A percentile compares a stretch with the other conserved stretches of the same genome.
phyloP scores from a whole-genome alignment of 2,888 invertebrate species.

The Escarpia spicata region DNA sequence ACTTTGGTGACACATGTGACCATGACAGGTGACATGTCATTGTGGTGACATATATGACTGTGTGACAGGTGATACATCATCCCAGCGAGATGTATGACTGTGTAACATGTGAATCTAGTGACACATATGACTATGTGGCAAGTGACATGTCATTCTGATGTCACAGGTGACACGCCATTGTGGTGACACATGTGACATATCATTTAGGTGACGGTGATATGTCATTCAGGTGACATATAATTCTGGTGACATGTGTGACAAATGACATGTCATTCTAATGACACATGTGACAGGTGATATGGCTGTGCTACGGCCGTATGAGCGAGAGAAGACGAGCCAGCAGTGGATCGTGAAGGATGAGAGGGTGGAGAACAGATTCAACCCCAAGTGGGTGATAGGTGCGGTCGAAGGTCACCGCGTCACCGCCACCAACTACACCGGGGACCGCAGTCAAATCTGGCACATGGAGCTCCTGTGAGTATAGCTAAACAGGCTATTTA shows the following conservation, averaged over 20 bases:
- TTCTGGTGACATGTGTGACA: too few species aligned
- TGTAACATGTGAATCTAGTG: too few species aligned
- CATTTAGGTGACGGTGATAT: too few species aligned
- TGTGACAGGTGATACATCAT: too few species aligned
- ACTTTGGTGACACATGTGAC: too few species aligned
- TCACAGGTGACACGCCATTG: neutral
- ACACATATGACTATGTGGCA: too few species aligned
- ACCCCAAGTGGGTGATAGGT: slow-evolving; percentile 25
- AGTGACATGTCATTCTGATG: neutral
- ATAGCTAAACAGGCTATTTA: too few species aligned
- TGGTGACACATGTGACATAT: neutral
- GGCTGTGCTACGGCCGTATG: neutral
- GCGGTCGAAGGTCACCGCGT: neutral
- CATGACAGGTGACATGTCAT: neutral
- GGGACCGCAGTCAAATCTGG: neutral
- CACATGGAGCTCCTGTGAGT: neutral
- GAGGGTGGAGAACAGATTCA: slow-evolving; percentile 27
- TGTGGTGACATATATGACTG: too few species aligned
- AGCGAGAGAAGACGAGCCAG: slow-evolving; percentile 26
- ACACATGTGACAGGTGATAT: neutral
- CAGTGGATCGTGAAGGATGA: slow-evolving; percentile 28
- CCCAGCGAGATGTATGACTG: too few species aligned
- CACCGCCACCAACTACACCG: neutral
- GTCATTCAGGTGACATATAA: too few species aligned
- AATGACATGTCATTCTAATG: neutral